These are phyloP conservation scores for Macrobrachium nipponense DNA, from an alignment of 1,140 invertebrate genomes.

Conservation along the genomic window DNA sequence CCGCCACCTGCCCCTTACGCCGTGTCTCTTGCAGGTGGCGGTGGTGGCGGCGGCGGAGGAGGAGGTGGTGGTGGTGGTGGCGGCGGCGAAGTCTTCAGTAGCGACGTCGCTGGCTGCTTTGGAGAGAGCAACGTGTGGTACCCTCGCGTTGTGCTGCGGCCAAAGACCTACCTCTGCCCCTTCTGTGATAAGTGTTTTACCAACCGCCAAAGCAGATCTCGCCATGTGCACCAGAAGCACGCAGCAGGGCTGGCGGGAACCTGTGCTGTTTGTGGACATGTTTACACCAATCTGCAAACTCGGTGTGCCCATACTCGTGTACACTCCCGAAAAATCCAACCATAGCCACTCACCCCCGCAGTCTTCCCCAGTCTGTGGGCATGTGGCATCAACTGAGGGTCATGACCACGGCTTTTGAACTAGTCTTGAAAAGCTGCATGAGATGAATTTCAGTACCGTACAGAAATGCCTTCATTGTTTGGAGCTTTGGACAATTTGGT, in stretches of 20 bases:
- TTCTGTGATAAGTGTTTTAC: constrained; percentile 63
- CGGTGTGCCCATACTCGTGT: constrained; percentile 59
- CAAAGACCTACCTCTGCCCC: constrained; percentile 62
- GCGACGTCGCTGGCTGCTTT: constrained; percentile 25
- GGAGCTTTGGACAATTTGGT: no score
- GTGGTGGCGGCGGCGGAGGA: constrained; percentile 28
- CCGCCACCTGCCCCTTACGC: constrained; percentile 58
- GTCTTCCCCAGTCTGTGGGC: background rate
- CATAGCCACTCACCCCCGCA: constrained; percentile 39
- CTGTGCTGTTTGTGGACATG: constrained; percentile 56
- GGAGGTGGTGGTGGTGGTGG: constrained; percentile 20
- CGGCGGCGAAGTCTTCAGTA: constrained; percentile 5
- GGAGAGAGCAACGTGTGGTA: constrained; percentile 55
- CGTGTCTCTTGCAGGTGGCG: constrained; percentile 62
- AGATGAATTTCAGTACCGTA: no score
- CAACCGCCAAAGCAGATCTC: constrained; percentile 60
- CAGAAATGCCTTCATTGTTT: no score
- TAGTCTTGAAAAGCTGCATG: background rate
- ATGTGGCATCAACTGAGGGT: background rate
- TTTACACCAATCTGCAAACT: constrained; percentile 61
- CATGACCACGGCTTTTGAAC: background rate
- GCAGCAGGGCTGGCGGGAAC: constrained; percentile 60
- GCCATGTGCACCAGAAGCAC: constrained; percentile 63
- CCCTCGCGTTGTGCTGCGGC: constrained; percentile 59
- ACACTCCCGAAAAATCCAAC: constrained; percentile 57